Base-by-base conservation (phyloP, 2,113 vertebrate species). In the Eubucco bourcierii region DNA sequence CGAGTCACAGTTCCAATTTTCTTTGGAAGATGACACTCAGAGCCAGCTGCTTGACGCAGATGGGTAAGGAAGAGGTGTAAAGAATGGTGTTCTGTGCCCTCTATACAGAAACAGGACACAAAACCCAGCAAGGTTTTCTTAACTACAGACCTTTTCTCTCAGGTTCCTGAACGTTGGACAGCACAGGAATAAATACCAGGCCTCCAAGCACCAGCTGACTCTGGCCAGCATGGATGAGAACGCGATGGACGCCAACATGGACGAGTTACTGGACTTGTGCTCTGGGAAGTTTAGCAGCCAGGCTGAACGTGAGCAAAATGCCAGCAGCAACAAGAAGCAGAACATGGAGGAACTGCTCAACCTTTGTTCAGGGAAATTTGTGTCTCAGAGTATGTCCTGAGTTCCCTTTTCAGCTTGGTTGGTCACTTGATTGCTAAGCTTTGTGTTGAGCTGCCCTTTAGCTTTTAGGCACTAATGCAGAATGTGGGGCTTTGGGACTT, bases 221-320 rank as follows among this genome's bases (percentile, higher is more conserved):
- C 94, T 99, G 88, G 99, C 98, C 61, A 99, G 98, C 77, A 98
- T 99, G 98, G 99, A 99, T 67, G 99, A 99, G 92, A 99, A 99
- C 21, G 99, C 99, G 6, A 99, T 99, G 99, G 99, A 99, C 19
- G 98, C 98, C 65, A 98, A 99, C 87, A 99, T 99, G 99, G 99
- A 98, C 20, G 99, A 99, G 85, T 96, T 99, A 27, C 59, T 99
- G 83, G 98, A 98, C 67, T 81, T 99, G 89, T 99, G 99, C 68
- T 99, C 99, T 0, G 99, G 99, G 0, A 98, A 97, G 37, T 99
- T 99, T 9, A 96, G 93, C 47, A 89, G 95, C 71, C 96, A 92
- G 85, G 33, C 88, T 44, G 95, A 96, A 55, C 95, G 86, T 0
- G 17, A 55, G 72, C 93, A 92, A 9, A 65, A 87, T 29, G 33